Base-by-base conservation (phyloP, 2,888 invertebrate species). In the Charanyca ferruginea region DNA sequence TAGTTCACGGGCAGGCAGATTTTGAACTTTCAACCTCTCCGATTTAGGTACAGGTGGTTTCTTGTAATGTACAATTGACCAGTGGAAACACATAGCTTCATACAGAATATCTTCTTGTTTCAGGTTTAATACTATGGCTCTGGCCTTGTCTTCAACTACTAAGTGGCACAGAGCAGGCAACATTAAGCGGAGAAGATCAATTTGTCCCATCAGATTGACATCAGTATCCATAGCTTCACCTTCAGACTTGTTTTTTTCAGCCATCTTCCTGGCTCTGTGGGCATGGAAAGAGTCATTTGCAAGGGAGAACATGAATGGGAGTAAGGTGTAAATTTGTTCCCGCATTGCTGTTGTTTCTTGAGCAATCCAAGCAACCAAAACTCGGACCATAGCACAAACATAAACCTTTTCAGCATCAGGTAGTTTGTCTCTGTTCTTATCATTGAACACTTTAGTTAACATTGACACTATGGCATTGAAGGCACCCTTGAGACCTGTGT, bases 301-400 rank as follows among this genome's bases (percentile, higher is more conserved):
- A 38, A 98, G 90, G 48, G 97, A 96, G 65, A 98, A 96, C 87
- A 98, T 97, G 89, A 97, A 98, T 9, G 98, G 98, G 41, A 98
- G 93, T 23, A 98, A 93, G 66, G 97, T 96, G 87, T 98, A 98
- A 44, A 98, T 97, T 89, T 98, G 98, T 48, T 97, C 96, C 38
- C 98, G 96, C 97, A 98, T 97, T 0, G 98, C 98, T 1, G 98
- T 97, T 0, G 98, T 98, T 94, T 99, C 98, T 92, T 98, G 98
- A 0, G 98, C 98, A 83, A 99, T 93, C 98, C 98, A 98, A n/a
- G 98, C 97, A 16, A 98, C 97, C 58, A 98, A 91, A 41, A 98
- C 98, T 80, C 98, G 96, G 11, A 98, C 97, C 91, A 98, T 97
- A 3, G 98, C 98, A 93, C 97, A 97, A n/a, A 98, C 96, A 91